phyloP scores from a whole-genome alignment of 2,888 invertebrate genomes.

The Perizoma flavofasciatum region DNA sequence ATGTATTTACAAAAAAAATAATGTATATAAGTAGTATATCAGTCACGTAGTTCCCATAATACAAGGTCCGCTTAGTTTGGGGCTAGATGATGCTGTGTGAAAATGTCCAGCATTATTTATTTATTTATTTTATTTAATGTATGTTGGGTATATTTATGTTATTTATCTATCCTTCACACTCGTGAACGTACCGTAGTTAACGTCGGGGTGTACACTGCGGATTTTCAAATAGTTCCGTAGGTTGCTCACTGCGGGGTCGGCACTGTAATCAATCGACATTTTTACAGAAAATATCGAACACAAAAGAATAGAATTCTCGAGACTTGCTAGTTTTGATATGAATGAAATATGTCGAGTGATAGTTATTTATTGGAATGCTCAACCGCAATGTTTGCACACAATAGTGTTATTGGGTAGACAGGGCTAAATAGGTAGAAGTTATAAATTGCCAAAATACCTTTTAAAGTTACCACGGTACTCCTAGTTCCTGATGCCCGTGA shows the following conservation, averaged over 20 bases:
- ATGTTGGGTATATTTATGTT: no score
- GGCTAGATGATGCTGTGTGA: no score
- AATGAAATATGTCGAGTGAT: not conserved
- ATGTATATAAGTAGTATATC: no score
- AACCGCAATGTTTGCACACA: slow-evolving; percentile 7
- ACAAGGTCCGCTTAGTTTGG: no score
- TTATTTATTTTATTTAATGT: no score
- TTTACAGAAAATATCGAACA: slow-evolving; percentile 21
- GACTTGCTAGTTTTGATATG: not conserved
- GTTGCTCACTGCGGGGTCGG: slow-evolving; percentile 84
- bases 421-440: not conserved
- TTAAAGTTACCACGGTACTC: no score
- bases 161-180: not conserved
- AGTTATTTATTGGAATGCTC: slow-evolving; percentile 1
- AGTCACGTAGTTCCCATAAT: no score
- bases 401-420: slow-evolving; percentile 3
- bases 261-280: slow-evolving; percentile 50
- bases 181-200: slow-evolving; percentile 86
- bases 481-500: no score
- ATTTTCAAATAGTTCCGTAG: slow-evolving; percentile 89
- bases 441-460: not conserved
- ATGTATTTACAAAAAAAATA: no score
- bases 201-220: slow-evolving; percentile 89
- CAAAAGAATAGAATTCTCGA: not conserved
- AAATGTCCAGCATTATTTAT: no score